Conservation (phyloP, 2,888 invertebrate genomes). For the Sipha maydis region DNA sequence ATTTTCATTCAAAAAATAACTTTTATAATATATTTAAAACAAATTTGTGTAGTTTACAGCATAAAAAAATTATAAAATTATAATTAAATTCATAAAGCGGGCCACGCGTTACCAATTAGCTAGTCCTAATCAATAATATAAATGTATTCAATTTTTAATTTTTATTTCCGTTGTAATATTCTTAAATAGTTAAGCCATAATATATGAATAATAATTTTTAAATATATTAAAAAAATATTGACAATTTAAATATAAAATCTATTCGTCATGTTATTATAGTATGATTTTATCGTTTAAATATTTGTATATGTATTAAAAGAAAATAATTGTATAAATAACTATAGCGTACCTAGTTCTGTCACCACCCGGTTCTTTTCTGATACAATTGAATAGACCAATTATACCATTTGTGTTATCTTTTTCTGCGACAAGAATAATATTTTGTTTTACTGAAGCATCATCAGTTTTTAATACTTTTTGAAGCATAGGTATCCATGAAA, state of each 20-base stretch:
- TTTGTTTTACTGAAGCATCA: conserved; percentile 69
- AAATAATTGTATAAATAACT: not conserved
- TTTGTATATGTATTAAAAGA: not conserved
- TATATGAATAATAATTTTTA: too few species aligned
- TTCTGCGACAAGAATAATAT: conserved; percentile 76
- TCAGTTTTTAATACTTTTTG: conserved; percentile 67
- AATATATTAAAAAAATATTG: not conserved
- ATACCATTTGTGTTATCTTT: conserved; percentile 80
- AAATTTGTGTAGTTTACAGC: too few species aligned
- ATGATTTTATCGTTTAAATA: not conserved
- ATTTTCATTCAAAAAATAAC: too few species aligned
- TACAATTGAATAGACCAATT: conserved; percentile 88
- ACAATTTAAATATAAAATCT: not conserved
- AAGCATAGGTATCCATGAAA: conserved; percentile 71
- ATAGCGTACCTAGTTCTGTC: conserved; percentile 68
- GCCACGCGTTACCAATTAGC: too few species aligned
- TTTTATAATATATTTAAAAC: too few species aligned
- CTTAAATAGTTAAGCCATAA: too few species aligned
- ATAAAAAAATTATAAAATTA: too few species aligned
- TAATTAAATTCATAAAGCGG: too few species aligned
- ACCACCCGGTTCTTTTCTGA: conserved; percentile 83
- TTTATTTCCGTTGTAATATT: too few species aligned
- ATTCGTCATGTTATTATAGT: too few species aligned
- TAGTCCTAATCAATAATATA: too few species aligned
- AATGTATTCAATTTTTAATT: too few species aligned